Evolutionary conservation across 2,888 invertebrate genomes (phyloP).

Genomic region (Phanerotoma sp.): DNA sequence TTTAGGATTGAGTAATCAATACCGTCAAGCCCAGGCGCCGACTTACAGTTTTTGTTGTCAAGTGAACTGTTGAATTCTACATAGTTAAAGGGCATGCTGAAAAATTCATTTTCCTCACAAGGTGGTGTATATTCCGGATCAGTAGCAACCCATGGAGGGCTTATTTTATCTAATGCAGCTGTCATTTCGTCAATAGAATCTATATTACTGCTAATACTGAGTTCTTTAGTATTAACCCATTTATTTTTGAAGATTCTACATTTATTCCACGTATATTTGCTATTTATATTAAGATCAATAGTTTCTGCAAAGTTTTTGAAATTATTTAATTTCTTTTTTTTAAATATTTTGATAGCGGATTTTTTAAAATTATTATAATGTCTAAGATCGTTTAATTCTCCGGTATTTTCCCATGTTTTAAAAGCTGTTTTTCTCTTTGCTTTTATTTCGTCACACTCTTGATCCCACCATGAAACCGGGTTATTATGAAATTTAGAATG

Average conservation of each 20-base stretch:
- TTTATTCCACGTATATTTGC: conserved; percentile 13
- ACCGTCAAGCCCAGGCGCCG: not conserved
- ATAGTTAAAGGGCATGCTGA: not conserved
- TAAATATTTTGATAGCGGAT: not conserved
- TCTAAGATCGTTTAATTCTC: not conserved
- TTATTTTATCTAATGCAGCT: conserved; percentile 2
- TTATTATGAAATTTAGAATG: not conserved
- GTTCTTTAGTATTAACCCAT: not conserved
- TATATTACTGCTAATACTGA: not conserved
- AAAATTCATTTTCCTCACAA: not conserved
- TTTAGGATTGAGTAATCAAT: not conserved
- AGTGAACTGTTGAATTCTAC: conserved; percentile 4
- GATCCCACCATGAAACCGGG: conserved; percentile 25
- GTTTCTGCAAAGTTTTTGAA: conserved; percentile 10
- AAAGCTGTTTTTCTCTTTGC: conserved; percentile 9
- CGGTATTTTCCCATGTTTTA: conserved; percentile 11
- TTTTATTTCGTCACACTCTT: conserved; percentile 16
- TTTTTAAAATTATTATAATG: conserved; percentile 12
- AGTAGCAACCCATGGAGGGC: conserved; percentile 6
- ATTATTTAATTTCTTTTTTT: conserved; percentile 4
- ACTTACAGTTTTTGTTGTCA: not conserved
- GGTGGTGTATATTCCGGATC: not conserved
- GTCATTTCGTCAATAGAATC: not conserved
- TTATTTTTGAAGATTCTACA: conserved; percentile 7
- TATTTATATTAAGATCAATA: conserved; percentile 1